phyloP scores from a whole-genome alignment of 2,888 invertebrate genomes.

The Oithona nana region DNA sequence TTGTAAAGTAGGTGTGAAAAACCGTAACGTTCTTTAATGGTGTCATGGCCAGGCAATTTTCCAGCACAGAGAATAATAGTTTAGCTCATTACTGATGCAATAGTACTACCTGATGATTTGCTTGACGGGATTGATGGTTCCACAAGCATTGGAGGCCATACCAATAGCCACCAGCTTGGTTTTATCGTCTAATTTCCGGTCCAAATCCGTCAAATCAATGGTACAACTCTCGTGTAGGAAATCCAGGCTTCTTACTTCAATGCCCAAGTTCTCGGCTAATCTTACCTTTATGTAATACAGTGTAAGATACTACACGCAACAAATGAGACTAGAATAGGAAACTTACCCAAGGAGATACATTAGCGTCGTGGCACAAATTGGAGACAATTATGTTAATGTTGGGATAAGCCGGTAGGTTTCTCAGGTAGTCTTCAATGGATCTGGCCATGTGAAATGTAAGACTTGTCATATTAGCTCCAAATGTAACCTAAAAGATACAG shows the following conservation, averaged over 20 bases:
- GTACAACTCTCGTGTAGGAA: not conserved
- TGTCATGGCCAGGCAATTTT: too few species aligned
- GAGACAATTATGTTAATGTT: not conserved
- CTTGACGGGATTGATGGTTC: not conserved
- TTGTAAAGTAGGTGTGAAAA: too few species aligned
- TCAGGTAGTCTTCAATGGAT: not conserved
- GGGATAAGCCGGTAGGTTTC: not conserved
- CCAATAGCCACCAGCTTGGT: not conserved
- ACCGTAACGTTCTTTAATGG: too few species aligned
- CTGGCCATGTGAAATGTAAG: not conserved
- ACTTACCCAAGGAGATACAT: not conserved
- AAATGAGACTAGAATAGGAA: too few species aligned
- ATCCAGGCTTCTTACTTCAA: not conserved
- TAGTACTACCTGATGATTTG: not conserved
- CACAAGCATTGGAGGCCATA: not conserved
- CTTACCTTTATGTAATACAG: too few species aligned
- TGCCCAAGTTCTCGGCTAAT: not conserved
- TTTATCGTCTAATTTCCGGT: not conserved
- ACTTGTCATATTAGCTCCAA: not conserved
- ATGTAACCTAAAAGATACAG: not conserved
- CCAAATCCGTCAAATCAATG: not conserved
- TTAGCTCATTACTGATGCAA: too few species aligned
- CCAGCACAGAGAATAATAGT: too few species aligned
- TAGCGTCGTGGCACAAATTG: not conserved
- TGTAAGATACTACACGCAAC: too few species aligned